These are phyloP conservation scores for Prunella fulvescens DNA, from an alignment of 2,113 vertebrate species.

Conservation along the genomic window DNA sequence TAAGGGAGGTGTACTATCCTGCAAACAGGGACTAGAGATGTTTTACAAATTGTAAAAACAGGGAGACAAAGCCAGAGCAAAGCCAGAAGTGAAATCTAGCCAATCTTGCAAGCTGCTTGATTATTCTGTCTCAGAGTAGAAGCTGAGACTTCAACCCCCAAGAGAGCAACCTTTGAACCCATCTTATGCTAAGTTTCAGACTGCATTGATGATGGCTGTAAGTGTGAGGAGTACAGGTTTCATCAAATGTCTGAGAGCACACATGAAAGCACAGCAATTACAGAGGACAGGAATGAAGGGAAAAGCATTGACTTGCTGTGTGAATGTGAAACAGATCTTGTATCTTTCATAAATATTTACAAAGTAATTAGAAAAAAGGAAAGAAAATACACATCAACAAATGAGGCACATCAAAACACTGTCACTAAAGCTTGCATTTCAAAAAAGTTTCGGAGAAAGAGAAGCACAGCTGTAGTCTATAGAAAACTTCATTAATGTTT, in stretches of 20 bases:
- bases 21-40: not conserved
- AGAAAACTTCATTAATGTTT: conserved; percentile 73
- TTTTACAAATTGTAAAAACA: conserved; percentile 39
- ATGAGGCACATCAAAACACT: conserved; percentile 58
- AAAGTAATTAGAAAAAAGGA: conserved; percentile 28
- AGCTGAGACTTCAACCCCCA: not conserved
- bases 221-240: not conserved
- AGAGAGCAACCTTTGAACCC: conserved; percentile 10
- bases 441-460: conserved; percentile 54
- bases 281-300: not conserved
- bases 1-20: conserved; percentile 1
- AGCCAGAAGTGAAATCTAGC: not conserved
- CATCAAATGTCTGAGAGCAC: not conserved
- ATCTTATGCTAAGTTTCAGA: not conserved
- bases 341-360: conserved; percentile 59
- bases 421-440: conserved; percentile 40
- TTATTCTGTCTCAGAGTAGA: not conserved
- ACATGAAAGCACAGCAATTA: not conserved
- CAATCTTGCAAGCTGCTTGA: not conserved
- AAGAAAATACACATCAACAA: conserved; percentile 46
- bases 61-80: not conserved
- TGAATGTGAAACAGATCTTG: conserved; percentile 19
- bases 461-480: conserved; percentile 47
- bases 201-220: not conserved
- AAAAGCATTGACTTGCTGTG: not conserved